Conservation (phyloP, 2,797 vertebrate species). For the Pteronotus mesoamericanus region DNA sequence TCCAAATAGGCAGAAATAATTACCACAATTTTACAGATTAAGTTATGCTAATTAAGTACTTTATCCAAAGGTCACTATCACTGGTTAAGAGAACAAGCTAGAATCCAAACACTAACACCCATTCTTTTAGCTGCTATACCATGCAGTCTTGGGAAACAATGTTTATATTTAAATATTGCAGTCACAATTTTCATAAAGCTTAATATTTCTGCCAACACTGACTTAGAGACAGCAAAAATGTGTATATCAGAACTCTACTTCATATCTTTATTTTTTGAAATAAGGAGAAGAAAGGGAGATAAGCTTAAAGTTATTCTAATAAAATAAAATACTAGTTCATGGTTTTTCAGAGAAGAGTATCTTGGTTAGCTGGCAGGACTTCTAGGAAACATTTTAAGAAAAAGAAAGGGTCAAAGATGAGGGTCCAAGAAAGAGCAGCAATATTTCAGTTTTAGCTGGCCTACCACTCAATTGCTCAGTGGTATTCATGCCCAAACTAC, state of each 20-base stretch:
- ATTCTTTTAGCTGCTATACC: neutral
- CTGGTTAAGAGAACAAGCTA: neutral
- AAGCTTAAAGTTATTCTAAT: neutral
- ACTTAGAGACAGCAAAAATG: neutral
- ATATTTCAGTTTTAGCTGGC: neutral
- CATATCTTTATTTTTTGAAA: constrained; percentile 1
- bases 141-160: neutral
- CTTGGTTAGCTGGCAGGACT: neutral
- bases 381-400: neutral
- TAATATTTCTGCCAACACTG: neutral
- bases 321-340: constrained; percentile 8
- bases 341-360: neutral
- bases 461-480: neutral
- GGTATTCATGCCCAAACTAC: neutral
- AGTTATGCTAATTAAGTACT: neutral
- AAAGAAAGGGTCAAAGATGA: neutral
- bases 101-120: neutral
- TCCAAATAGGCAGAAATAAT: neutral
- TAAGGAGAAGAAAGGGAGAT: neutral
- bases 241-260: neutral
- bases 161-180: neutral
- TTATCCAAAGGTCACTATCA: neutral
- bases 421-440: neutral
- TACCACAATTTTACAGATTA: neutral
- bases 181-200: neutral